Base-by-base conservation (phyloP, 1,140 invertebrate species). In the Ips typographus region DNA sequence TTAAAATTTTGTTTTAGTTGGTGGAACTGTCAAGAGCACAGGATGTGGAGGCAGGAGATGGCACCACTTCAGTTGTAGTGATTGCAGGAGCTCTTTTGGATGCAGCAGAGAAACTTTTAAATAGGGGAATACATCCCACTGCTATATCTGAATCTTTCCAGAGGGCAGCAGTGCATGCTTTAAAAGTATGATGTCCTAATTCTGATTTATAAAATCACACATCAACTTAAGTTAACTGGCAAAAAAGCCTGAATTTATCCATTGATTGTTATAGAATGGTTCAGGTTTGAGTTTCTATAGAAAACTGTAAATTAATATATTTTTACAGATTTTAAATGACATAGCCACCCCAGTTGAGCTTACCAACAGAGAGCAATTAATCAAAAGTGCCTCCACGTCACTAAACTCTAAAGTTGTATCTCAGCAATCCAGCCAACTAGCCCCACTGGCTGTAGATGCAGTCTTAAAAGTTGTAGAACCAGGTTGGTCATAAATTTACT, bases 381-480 rank as follows among this genome's bases (percentile, higher is more conserved):
- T 97, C 43, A 95, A 98, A 83, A 95, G 93, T 81, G 98, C 98
- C 42, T 94, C 95, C 4, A 99, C 98, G 39, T 95, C 97, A 4
- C 84, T 99, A 1, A 99, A 98, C 82, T 99, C 98, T 0, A 99
- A 99, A 86, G 96, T 99, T 59, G 98, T 99, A 0, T 98, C 95
- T 1, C 97, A 99, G 83, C 95, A 99, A 80, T 97, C 96, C 2
- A 93, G 90, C 78, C 85, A 95, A 52, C 82, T 99, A 68, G 95
- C 96, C 37, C 96, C 98, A 37, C 90, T 99, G 75, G 97, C 98
- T 72, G 98, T 99, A 0, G 91, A 99, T 81, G 96, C 98, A 70
- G 96, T 99, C 44, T 84, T 98, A 56, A 92, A 92, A 82, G 92
- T 99, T 72, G 80, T 81, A 1, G 82, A 85, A 68, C 82, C 83